Conservation (phyloP, 2,113 vertebrate genomes). For the Heterochromis multidens region DNA sequence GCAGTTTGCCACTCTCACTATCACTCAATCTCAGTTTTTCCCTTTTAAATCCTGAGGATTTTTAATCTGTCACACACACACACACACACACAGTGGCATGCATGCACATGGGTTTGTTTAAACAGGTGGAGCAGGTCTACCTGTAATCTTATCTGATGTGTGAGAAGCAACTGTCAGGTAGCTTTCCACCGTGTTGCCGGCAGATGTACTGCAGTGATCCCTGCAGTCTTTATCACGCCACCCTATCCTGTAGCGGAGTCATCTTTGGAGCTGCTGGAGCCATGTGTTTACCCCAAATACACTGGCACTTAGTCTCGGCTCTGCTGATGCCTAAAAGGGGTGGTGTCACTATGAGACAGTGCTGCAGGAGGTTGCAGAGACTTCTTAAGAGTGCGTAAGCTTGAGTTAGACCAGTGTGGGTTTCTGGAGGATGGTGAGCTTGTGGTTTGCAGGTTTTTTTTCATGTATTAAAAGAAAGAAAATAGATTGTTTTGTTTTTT, state of each 20-base stretch:
- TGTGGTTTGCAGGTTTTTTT: neutral
- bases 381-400: constrained; percentile 8
- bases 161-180: constrained; percentile 68
- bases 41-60: no score
- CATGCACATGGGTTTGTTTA: constrained; percentile 28
- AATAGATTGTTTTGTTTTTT: neutral
- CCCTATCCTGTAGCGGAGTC: constrained; percentile 17
- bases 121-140: constrained; percentile 64
- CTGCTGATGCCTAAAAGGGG: constrained; percentile 59
- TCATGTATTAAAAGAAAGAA: neutral
- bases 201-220: constrained; percentile 23
- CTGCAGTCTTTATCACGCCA: neutral
- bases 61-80: constrained; percentile 1
- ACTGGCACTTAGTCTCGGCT: constrained; percentile 44
- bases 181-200: constrained; percentile 34
- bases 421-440: neutral
- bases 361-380: constrained; percentile 35
- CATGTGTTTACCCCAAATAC: constrained; percentile 64
- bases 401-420: neutral
- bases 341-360: constrained; percentile 50
- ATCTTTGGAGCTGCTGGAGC: constrained; percentile 47
- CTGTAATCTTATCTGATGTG: constrained; percentile 67
- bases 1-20: no score
- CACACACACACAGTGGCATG: neutral
- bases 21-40: no score